Evolutionary conservation across 1,140 invertebrate species (phyloP).

Genomic region (Oncopeltus fasciatus): DNA sequence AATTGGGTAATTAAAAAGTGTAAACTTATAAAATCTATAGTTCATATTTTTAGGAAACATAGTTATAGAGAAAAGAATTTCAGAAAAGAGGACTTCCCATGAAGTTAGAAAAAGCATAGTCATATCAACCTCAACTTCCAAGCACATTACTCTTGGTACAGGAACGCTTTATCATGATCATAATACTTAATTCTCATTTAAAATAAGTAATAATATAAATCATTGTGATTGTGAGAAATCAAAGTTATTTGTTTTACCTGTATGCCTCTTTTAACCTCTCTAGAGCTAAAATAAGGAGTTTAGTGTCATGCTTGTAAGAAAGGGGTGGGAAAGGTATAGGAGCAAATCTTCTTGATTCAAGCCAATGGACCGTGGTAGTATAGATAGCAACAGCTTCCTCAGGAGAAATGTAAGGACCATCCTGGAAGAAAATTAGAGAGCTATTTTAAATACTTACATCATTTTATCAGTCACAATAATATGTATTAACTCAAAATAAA

Average conservation of each 20-base stretch:
- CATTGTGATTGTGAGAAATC: no score
- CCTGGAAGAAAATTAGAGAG: slow-evolving; percentile 43
- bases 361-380: slow-evolving; percentile 98
- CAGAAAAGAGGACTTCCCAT: background rate
- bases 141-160: background rate
- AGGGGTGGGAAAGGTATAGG: slow-evolving; percentile 98
- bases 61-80: background rate
- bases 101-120: background rate
- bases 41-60: background rate
- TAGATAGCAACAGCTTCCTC: slow-evolving; percentile 99
- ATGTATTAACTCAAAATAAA: background rate
- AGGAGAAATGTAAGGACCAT: slow-evolving; percentile 97
- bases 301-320: slow-evolving; percentile 99
- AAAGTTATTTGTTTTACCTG: slow-evolving; percentile 34
- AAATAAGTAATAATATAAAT: no score
- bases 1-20: no score
- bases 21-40: no score
- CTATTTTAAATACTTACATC: background rate
- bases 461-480: background rate
- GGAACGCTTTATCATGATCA: background rate
- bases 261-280: slow-evolving; percentile 98
- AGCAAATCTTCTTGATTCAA: slow-evolving; percentile 93
- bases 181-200: no score
- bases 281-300: slow-evolving; percentile 88
- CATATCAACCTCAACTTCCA: background rate